Percentiles rank a stretch among this genome's conserved stretches.
phyloP scores from a whole-genome alignment of 1,140 invertebrate species.

The Pissodes strobi region DNA sequence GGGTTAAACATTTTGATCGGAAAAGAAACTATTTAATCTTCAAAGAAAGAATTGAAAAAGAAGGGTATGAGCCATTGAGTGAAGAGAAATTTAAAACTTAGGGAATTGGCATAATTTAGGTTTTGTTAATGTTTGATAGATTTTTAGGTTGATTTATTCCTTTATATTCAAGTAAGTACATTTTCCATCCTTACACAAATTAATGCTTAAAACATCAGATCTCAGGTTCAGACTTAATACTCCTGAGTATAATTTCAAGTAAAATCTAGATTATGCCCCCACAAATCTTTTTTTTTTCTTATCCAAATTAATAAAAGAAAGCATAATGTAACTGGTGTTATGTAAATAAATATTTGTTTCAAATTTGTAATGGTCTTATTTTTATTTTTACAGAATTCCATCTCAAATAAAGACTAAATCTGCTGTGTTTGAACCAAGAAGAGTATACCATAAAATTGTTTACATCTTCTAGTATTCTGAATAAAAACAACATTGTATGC shows the following conservation, averaged over 20 bases:
- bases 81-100: constrained; percentile 29
- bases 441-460: constrained; percentile 47
- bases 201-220: not conserved
- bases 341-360: constrained; percentile 15
- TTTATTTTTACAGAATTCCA: constrained; percentile 49
- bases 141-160: not conserved
- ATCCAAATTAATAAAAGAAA: not conserved
- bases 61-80: constrained; percentile 77
- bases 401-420: constrained; percentile 38
- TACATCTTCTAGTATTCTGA: constrained; percentile 13
- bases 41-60: constrained; percentile 83
- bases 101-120: constrained; percentile 12
- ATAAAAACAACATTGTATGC: no score
- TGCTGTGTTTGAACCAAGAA: constrained; percentile 39
- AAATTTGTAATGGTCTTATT: constrained; percentile 27
- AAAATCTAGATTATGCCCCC: no score
- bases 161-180: not conserved
- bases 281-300: not conserved
- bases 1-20: constrained; percentile 94
- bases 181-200: not conserved
- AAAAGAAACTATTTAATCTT: constrained; percentile 86
- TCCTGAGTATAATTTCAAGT: no score
- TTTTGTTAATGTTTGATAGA: no score
- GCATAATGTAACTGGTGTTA: not conserved
- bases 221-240: no score